Evolutionary conservation across 2,113 vertebrate species (phyloP).

Genomic region (Lasiurus borealis): DNA sequence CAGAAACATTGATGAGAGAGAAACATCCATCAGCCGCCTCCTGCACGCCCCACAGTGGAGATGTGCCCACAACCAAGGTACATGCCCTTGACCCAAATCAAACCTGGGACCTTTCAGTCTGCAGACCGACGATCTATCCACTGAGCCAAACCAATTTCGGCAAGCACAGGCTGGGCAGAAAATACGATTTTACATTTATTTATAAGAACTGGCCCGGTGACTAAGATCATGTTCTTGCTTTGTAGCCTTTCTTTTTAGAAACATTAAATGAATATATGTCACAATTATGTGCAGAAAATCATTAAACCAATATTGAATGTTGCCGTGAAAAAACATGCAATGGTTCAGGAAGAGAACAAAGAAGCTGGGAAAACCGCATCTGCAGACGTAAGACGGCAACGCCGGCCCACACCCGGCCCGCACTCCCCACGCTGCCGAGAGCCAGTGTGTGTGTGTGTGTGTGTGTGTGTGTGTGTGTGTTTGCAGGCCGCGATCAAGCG

Average conservation of each 20-base stretch:
- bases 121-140: too few relatives aligned
- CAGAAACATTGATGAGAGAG: too few relatives aligned
- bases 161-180: too few relatives aligned
- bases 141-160: too few relatives aligned
- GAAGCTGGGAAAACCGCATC: constrained; percentile 54
- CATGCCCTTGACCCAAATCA: too few relatives aligned
- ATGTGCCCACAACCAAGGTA: too few relatives aligned
- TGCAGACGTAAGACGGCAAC: constrained; percentile 48
- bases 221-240: constrained; percentile 78
- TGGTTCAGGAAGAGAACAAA: constrained; percentile 74
- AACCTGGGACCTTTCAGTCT: too few relatives aligned
- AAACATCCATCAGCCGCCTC: too few relatives aligned
- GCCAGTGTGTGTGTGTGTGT: not conserved
- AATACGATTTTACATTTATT: constrained; percentile 69
- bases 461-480: too few relatives aligned
- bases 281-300: constrained; percentile 78
- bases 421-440: not conserved
- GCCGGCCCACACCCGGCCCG: not conserved
- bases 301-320: constrained; percentile 65
- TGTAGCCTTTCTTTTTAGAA: constrained; percentile 71
- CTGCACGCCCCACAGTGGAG: too few relatives aligned
- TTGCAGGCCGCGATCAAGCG: not conserved
- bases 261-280: constrained; percentile 74
- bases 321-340: constrained; percentile 76
- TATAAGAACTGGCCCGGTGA: constrained; percentile 73